Evolutionary conservation across 2,888 invertebrate species (phyloP).

Genomic region (Amblyteles armatorius): DNA sequence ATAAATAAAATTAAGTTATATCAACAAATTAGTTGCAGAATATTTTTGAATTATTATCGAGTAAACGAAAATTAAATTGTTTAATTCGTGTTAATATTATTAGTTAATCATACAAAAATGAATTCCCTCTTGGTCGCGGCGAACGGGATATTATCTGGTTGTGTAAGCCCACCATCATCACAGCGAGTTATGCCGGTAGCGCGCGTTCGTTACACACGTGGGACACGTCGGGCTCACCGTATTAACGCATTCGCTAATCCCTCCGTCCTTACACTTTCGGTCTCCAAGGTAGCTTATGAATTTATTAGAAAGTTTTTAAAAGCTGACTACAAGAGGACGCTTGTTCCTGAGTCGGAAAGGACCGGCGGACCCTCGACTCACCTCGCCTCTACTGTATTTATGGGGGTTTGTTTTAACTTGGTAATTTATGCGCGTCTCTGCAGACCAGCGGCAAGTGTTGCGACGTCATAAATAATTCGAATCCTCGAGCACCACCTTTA

Average conservation of each 20-base stretch:
- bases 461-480: conserved; percentile 66
- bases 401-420: conserved; percentile 73
- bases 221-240: conserved; percentile 40
- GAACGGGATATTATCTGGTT: conserved; percentile 46
- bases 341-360: conserved; percentile 7
- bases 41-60: neutral
- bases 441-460: conserved; percentile 61
- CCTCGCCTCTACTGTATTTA: conserved; percentile 69
- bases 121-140: conserved; percentile 28
- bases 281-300: conserved; percentile 73
- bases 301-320: conserved; percentile 76
- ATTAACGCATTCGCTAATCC: conserved; percentile 57
- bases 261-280: conserved; percentile 42
- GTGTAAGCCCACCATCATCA: conserved; percentile 58
- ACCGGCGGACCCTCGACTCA: conserved; percentile 38
- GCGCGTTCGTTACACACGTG: conserved; percentile 63
- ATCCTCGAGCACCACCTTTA: conserved; percentile 31
- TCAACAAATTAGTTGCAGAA: too few relatives aligned
- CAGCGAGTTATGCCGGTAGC: conserved; percentile 48
- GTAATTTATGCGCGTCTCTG: conserved; percentile 68
- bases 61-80: neutral
- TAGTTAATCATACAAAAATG: neutral
- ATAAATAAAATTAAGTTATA: too few relatives aligned
- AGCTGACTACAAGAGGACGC: conserved; percentile 44
- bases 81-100: neutral